Conservation (phyloP, 2,113 vertebrate species). For the Bos indicus region DNA sequence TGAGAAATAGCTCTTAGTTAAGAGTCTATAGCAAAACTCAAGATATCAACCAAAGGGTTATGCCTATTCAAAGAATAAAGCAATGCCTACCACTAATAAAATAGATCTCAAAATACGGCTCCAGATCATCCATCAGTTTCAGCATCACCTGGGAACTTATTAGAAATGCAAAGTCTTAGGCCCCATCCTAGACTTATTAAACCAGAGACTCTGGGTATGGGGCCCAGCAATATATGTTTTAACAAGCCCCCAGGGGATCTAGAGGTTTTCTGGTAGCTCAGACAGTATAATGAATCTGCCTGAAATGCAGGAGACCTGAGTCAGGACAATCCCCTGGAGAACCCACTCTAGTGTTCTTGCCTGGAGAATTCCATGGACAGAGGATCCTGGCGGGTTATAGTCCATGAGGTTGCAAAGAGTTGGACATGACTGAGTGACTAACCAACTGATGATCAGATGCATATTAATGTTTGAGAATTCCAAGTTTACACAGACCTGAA, state of each 20-base stretch:
- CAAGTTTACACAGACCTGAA: background rate
- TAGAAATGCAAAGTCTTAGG: background rate
- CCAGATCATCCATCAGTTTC: background rate
- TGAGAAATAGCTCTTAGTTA: background rate
- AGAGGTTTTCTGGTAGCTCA: background rate
- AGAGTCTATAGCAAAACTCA: background rate
- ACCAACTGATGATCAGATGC: background rate
- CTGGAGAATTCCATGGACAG: background rate
- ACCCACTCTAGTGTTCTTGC: background rate
- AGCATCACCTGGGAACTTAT: background rate
- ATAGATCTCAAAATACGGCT: background rate
- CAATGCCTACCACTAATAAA: background rate
- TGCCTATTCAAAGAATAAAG: background rate
- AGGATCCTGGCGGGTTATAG: rapidly evolving
- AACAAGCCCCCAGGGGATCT: background rate
- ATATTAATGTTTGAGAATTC: background rate
- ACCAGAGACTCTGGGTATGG: background rate
- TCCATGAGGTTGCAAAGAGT: background rate
- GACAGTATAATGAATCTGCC: background rate
- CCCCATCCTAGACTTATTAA: background rate
- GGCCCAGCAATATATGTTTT: background rate
- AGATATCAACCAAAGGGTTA: background rate
- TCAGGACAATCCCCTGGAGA: background rate
- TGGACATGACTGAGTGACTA: background rate
- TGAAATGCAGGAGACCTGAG: background rate